Evolutionary conservation across 2,888 invertebrate species (phyloP).

Genomic region (Synanthedon vespiformis): DNA sequence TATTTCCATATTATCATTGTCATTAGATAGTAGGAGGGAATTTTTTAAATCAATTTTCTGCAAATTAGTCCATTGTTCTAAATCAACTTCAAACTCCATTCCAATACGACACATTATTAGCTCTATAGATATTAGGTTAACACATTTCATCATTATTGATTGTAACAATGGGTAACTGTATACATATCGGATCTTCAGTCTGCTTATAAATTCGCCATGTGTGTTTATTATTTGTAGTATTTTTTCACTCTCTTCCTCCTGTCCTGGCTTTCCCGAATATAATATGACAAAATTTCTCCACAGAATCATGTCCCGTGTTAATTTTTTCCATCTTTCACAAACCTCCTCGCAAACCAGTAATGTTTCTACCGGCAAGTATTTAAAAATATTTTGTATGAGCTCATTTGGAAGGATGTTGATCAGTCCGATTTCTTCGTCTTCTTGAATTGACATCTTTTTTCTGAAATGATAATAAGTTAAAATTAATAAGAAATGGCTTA

Average conservation of each 20-base stretch:
- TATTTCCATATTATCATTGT: conserved; percentile 31
- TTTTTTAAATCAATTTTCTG: conserved; percentile 50
- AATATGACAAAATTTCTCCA: conserved; percentile 42
- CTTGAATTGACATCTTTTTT: neutral
- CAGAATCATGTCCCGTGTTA: conserved; percentile 34
- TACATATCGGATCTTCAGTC: conserved; percentile 49
- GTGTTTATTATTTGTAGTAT: conserved; percentile 35
- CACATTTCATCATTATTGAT: conserved; percentile 37
- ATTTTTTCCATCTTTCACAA: conserved; percentile 42
- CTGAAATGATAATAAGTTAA: no score
- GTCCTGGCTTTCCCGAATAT: conserved; percentile 48
- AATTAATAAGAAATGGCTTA: no score
- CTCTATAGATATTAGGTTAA: conserved; percentile 43
- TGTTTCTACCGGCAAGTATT: conserved; percentile 38
- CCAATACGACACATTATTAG: conserved; percentile 53
- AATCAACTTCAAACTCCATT: conserved; percentile 39
- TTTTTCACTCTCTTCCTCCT: conserved; percentile 37
- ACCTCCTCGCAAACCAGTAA: conserved; percentile 44
- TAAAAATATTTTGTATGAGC: conserved; percentile 45
- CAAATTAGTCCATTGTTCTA: conserved; percentile 40
- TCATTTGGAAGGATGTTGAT: conserved; percentile 51
- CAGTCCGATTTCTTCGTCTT: conserved; percentile 11
- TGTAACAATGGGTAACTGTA: conserved; percentile 40
- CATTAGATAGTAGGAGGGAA: conserved; percentile 32
- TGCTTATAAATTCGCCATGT: conserved; percentile 35